Percentiles rank a stretch among this genome's conserved stretches.
Evolutionary conservation across 2,888 invertebrate species (phyloP).

Genomic region (Hybos culiciformis): DNA sequence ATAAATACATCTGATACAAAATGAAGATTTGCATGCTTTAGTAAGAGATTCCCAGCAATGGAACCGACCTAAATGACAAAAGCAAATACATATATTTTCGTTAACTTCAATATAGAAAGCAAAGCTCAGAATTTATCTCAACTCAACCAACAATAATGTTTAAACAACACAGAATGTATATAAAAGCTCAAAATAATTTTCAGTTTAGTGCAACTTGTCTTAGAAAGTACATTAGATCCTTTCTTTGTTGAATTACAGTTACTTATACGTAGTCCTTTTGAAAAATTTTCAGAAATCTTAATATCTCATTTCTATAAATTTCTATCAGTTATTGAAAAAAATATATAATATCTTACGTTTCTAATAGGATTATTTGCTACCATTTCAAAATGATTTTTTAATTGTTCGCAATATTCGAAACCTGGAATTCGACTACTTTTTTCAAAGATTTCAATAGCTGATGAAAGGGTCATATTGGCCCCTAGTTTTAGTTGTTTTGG

Average conservation of each 20-base stretch:
- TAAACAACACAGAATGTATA: no score
- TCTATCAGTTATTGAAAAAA: conserved; percentile 10
- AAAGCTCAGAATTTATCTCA: no score
- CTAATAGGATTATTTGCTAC: conserved; percentile 45
- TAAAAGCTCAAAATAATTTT: no score
- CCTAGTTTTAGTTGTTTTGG: conserved; percentile 22
- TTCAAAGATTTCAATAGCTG: conserved; percentile 34
- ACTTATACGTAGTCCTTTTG: no score
- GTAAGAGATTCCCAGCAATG: conserved; percentile 51
- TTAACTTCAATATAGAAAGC: not conserved
- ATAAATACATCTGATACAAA: conserved; percentile 53
- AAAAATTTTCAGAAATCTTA: no score
- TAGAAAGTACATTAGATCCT: no score
- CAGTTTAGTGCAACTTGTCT: no score
- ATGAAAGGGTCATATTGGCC: conserved; percentile 38
- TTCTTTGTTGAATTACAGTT: no score
- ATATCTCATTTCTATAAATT: no score
- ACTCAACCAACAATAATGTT: no score
- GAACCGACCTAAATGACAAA: conserved; percentile 38
- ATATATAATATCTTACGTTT: conserved; percentile 38
- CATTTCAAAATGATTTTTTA: conserved; percentile 42
- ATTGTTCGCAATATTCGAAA: conserved; percentile 38
- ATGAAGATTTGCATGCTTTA: conserved; percentile 46
- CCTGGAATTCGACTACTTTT: conserved; percentile 27
- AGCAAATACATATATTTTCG: not conserved